Evolutionary conservation across 2,888 invertebrate species (phyloP).

Genomic region (Lasioglossum lativentre): DNA sequence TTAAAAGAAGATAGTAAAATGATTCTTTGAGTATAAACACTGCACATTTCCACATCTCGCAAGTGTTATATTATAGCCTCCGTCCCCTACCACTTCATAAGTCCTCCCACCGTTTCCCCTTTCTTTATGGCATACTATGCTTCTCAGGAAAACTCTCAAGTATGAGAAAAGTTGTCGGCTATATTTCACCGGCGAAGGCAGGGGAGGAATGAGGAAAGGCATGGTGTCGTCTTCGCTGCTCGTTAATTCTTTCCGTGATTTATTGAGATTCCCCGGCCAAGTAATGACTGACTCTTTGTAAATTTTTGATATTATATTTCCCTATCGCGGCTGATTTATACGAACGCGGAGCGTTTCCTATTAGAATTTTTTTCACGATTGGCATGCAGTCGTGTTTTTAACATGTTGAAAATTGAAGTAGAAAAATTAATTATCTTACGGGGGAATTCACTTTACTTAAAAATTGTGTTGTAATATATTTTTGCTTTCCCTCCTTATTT

Average conservation of each 20-base stretch:
- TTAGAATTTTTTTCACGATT: neutral
- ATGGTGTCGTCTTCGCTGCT: slow-evolving; percentile 82
- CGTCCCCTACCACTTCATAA: slow-evolving; percentile 64
- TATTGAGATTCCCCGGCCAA: slow-evolving; percentile 78
- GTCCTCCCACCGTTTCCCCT: slow-evolving; percentile 46
- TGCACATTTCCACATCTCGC: slow-evolving; percentile 45
- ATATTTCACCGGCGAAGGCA: slow-evolving; percentile 77
- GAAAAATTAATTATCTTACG: neutral
- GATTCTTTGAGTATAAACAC: slow-evolving; percentile 61
- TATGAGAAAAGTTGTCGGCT: slow-evolving; percentile 82
- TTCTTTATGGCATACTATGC: slow-evolving; percentile 38
- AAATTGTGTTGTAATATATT: too few species aligned
- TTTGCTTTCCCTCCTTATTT: too few species aligned
- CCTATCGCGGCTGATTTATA: slow-evolving; percentile 36
- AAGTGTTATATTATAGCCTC: slow-evolving; percentile 61
- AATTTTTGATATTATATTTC: slow-evolving; percentile 79
- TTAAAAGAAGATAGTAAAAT: slow-evolving; percentile 5
- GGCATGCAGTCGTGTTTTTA: neutral
- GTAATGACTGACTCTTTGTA: slow-evolving; percentile 78
- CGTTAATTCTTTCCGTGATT: slow-evolving; percentile 82
- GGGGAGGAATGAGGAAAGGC: slow-evolving; percentile 66
- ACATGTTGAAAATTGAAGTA: neutral
- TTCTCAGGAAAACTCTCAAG: slow-evolving; percentile 76
- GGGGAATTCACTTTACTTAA: too few species aligned
- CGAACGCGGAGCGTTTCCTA: neutral